phyloP scores from a whole-genome alignment of 1,140 invertebrate species.

The Drosophila cardini region DNA sequence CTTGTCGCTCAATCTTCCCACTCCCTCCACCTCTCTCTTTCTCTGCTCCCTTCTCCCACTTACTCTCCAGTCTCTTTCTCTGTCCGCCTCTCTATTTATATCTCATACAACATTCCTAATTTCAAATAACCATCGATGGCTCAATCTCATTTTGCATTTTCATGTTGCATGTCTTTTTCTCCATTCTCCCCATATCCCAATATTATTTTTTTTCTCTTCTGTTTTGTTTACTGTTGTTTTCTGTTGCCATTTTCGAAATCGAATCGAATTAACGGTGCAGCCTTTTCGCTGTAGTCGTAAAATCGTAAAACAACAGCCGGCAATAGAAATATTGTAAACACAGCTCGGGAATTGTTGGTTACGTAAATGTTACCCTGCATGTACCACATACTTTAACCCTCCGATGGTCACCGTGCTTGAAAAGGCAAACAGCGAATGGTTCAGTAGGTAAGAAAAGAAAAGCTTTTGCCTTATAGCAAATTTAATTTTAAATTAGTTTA shows the following conservation, averaged over 20 bases:
- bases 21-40: background rate
- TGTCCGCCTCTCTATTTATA: background rate
- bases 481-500: too few relatives aligned
- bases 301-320: constrained; percentile 70
- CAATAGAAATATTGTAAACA: constrained; percentile 83
- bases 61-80: background rate
- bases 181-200: background rate
- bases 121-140: constrained; percentile 21
- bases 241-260: constrained; percentile 73
- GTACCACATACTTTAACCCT: constrained; percentile 52
- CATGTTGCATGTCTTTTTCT: constrained; percentile 56
- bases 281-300: constrained; percentile 79
- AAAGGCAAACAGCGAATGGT: background rate
- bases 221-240: constrained; percentile 41
- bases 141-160: constrained; percentile 67
- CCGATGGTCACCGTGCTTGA: background rate
- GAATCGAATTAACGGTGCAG: constrained; percentile 77
- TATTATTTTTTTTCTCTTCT: background rate
- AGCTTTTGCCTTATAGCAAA: too few relatives aligned
- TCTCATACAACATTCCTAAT: constrained; percentile 23
- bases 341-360: constrained; percentile 59
- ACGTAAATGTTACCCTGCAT: constrained; percentile 57
- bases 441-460: too few relatives aligned
- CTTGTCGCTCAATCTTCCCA: background rate
- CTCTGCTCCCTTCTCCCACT: background rate